phyloP scores from a whole-genome alignment of 2,113 vertebrate genomes.

The Platichthys flesus region DNA sequence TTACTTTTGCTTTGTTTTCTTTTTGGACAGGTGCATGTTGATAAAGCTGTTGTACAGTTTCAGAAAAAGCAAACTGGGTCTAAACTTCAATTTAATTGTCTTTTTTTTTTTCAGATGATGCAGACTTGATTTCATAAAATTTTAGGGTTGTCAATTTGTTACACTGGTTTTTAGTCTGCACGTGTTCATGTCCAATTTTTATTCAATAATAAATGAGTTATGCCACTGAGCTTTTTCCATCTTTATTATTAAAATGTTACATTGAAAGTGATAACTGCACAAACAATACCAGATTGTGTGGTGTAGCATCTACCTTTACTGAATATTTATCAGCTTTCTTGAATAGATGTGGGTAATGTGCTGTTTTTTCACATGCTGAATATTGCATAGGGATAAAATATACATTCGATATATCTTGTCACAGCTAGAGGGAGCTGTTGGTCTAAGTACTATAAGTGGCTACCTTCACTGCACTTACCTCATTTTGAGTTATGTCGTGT shows the following conservation, averaged over 20 bases:
- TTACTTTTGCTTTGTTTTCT: constrained; percentile 67
- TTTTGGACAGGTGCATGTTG: constrained; percentile 76
- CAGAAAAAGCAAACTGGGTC: constrained; percentile 76
- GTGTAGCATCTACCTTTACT: not conserved
- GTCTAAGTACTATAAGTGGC: not conserved
- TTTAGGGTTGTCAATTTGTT: constrained; percentile 88
- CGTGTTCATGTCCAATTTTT: constrained; percentile 93
- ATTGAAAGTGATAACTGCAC: no score
- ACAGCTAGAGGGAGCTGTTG: constrained; percentile 49
- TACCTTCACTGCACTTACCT: not conserved
- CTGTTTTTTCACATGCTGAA: not conserved
- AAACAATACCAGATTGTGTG: not conserved
- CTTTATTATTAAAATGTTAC: not conserved
- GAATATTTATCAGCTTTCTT: not conserved
- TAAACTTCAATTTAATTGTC: constrained; percentile 70
- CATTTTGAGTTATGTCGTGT: not conserved
- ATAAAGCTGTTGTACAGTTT: constrained; percentile 84
- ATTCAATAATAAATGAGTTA: constrained; percentile 85
- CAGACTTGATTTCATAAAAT: constrained; percentile 90
- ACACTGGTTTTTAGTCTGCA: constrained; percentile 99
- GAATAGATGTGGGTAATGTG: not conserved
- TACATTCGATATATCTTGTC: not conserved
- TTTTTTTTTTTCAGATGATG: constrained; percentile 91
- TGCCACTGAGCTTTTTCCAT: constrained; percentile 37
- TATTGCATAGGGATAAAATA: no score